Percentiles rank a stretch among this genome's conserved stretches.
phyloP scores from a whole-genome alignment of 2,888 invertebrate genomes.

The Drosophila austrosaltans region DNA sequence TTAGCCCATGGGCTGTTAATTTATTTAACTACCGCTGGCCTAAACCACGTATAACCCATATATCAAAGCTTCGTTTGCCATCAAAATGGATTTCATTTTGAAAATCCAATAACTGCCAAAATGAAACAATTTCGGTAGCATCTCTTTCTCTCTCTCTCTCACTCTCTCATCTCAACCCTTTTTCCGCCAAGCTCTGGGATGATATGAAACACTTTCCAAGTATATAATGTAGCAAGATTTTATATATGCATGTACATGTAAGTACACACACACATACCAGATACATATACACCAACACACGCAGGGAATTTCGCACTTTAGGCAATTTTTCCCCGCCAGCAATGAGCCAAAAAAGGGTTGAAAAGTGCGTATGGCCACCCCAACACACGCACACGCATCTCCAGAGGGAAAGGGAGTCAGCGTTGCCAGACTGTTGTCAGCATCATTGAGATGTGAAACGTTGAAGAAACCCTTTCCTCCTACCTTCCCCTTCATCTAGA shows the following conservation, averaged over 20 bases:
- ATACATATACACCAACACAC: slow-evolving; percentile 37
- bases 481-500: slow-evolving; percentile 37
- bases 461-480: slow-evolving; percentile 24
- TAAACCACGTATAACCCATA: slow-evolving; percentile 66
- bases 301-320: slow-evolving; percentile 69
- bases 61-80: slow-evolving; percentile 73
- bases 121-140: slow-evolving; percentile 54
- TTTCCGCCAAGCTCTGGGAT: slow-evolving; percentile 42
- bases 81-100: slow-evolving; percentile 79
- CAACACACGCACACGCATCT: slow-evolving; percentile 34
- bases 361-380: slow-evolving; percentile 72
- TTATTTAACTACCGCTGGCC: slow-evolving; percentile 70
- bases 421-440: slow-evolving; percentile 66
- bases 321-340: slow-evolving; percentile 75
- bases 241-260: slow-evolving; percentile 32
- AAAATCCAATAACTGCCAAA: slow-evolving; percentile 76
- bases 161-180: slow-evolving; percentile 53
- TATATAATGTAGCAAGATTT: slow-evolving; percentile 59
- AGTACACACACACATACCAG: slow-evolving; percentile 35
- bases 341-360: slow-evolving; percentile 68
- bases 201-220: slow-evolving; percentile 65
- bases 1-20: slow-evolving; percentile 63
- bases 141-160: too few species aligned
- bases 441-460: slow-evolving; percentile 35
- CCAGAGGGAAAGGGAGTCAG: slow-evolving; percentile 15